Evolutionary conservation across 2,888 invertebrate species (phyloP).

Genomic region (Lepidochrysops patricia): DNA sequence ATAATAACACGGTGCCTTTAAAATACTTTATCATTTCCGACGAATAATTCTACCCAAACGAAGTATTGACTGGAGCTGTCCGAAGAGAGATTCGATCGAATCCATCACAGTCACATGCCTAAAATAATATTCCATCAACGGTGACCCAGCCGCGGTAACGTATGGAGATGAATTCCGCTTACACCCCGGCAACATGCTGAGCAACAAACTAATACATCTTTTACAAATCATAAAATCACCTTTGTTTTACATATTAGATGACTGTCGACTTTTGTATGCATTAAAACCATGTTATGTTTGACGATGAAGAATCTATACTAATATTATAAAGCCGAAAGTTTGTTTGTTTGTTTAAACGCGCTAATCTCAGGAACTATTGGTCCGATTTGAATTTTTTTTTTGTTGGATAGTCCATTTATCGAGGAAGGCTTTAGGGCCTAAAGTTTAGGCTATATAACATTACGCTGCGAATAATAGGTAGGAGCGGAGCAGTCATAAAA

Average conservation of each 20-base stretch:
- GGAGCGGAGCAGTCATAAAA: too few relatives aligned
- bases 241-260: not conserved
- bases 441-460: too few relatives aligned
- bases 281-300: not conserved
- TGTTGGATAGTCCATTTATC: too few relatives aligned
- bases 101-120: conserved; percentile 69
- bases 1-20: conserved; percentile 26
- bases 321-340: too few relatives aligned
- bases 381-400: too few relatives aligned
- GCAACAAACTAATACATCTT: conserved; percentile 33
- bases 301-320: not conserved
- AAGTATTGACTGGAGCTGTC: conserved; percentile 55
- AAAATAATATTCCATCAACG: conserved; percentile 57
- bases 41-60: conserved; percentile 14
- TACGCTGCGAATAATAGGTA: too few relatives aligned
- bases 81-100: conserved; percentile 57
- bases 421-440: too few relatives aligned
- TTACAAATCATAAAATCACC: conserved; percentile 1
- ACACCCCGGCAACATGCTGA: conserved; percentile 47
- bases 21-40: conserved; percentile 54
- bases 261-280: not conserved
- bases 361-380: too few relatives aligned
- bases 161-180: conserved; percentile 46
- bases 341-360: too few relatives aligned
- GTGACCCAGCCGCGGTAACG: conserved; percentile 39